Evolutionary conservation across 2,797 vertebrate species (phyloP).

Genomic region (Enteromius paludinosus): DNA sequence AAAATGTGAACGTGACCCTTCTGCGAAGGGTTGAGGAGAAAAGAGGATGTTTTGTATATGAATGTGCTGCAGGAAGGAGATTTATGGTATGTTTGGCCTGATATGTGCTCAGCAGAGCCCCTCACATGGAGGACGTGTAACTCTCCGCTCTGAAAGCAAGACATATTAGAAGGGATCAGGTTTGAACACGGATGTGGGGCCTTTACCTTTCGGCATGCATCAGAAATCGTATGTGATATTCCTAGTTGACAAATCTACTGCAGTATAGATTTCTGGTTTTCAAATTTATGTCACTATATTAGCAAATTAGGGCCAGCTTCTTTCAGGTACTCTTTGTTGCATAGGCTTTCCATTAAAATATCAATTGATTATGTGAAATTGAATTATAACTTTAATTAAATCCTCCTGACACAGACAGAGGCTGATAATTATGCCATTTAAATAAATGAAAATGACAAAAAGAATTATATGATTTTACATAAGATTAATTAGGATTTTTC

Average conservation of each 20-base stretch:
- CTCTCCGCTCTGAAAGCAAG: conserved; percentile 36
- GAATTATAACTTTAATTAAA: conserved; percentile 73
- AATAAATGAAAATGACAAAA: conserved; percentile 69
- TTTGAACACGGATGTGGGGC: conserved; percentile 9
- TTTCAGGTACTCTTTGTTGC: conserved; percentile 43
- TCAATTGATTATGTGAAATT: conserved; percentile 67
- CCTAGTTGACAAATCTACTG: conserved; percentile 14
- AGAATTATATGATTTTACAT: conserved; percentile 58
- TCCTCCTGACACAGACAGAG: conserved; percentile 56
- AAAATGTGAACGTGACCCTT: conserved; percentile 58
- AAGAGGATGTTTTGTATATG: conserved; percentile 56
- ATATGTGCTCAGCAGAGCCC: conserved; percentile 46
- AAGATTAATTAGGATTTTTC: conserved; percentile 53
- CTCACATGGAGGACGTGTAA: conserved; percentile 41
- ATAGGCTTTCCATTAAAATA: conserved; percentile 64
- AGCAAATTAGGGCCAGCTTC: conserved; percentile 58
- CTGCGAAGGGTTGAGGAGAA: conserved; percentile 44
- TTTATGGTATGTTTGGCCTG: conserved; percentile 57
- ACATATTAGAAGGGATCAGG: conserved; percentile 25
- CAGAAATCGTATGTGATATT: no score
- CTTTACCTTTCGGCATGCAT: neutral
- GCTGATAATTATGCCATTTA: conserved; percentile 67
- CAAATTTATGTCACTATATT: conserved; percentile 51
- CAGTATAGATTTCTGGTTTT: conserved; percentile 41
- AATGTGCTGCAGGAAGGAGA: conserved; percentile 26